Evolutionary conservation across 37 sponge, comb jelly and placozoan genomes (phyloP), one percentile per base, ranked within the genome.

Genomic region (Cliona cf. orientalis): DNA sequence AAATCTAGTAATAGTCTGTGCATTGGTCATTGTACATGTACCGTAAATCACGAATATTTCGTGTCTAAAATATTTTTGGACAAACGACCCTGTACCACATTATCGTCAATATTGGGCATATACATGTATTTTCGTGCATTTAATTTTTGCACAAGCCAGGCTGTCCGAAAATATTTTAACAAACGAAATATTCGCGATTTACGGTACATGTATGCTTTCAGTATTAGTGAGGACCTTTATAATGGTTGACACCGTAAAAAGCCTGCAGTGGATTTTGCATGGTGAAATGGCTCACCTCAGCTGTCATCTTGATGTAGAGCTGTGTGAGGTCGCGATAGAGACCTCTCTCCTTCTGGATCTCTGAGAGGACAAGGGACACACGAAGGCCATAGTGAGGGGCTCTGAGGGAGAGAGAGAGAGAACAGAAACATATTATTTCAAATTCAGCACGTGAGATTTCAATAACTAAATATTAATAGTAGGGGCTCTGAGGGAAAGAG

Each of bases 281-380:
- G n/a, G n/a, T n/a, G n/a, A n/a, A n/a, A n/a, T 2, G 36, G 21
- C 60, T 1, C 44, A 84, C 85, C 58, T 86, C 87, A 23, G 74
- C 7, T 2, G 75, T 88, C 82, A 82, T 81, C 71, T 73, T 86
- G 39, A 76, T 63, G 36, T 67, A 83, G 49, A 89, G 68, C 75
- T 83, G 86, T 17, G 92, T 73, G 11, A 86, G 79, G 38, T 90
- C 90, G 60, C 76, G 65, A 63, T 87, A 90, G 58, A 83, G 64
- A 22, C 77, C 83, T 46, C 87, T 89, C 43, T 89, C 82, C 65
- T 91, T 89, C 58, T 91, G 66, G 33, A 93, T 39, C 71, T 91
- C 94, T 58, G 79, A 80, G 64, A 82, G 76, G 21, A 98, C 53
- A 12, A 98, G 74, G 37, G 83, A 77, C 2, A 84, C 77, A 36